phyloP scores from a whole-genome alignment of 2,797 vertebrate genomes.

The Chaetophractus vellerosus region DNA sequence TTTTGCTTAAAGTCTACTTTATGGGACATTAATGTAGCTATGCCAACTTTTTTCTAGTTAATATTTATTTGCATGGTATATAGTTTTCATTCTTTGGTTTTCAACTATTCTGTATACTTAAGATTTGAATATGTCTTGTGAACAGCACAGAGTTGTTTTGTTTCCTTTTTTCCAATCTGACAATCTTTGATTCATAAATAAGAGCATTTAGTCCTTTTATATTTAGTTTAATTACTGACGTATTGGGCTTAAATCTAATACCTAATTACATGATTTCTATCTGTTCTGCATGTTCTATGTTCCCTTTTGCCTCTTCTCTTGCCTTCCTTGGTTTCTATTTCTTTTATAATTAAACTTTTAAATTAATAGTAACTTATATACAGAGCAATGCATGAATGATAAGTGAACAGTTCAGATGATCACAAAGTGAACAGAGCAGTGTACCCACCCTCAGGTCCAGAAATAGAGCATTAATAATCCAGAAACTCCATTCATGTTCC shows the following conservation, averaged over 20 bases:
- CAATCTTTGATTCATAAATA: background rate
- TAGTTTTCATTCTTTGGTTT: background rate
- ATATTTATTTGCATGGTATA: too few relatives aligned
- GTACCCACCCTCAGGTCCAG: background rate
- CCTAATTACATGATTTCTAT: background rate
- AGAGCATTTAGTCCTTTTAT: background rate
- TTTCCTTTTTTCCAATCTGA: background rate
- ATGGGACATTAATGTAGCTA: background rate
- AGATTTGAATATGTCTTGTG: background rate
- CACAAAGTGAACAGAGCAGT: background rate
- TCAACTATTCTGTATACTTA: background rate
- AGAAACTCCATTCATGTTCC: background rate
- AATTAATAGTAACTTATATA: background rate
- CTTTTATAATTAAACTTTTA: background rate
- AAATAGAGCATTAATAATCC: background rate
- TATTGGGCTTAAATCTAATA: background rate
- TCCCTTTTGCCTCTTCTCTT: background rate
- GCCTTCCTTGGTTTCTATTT: background rate
- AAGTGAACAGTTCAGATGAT: background rate
- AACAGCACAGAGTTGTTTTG: background rate
- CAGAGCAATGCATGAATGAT: background rate
- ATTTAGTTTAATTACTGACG: background rate
- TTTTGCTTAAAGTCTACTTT: background rate
- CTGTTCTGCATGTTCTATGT: background rate
- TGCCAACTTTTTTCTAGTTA: background rate